A percentile compares a stretch with the other conserved stretches of the same genome.
Evolutionary conservation across 1,140 invertebrate species (phyloP).

Genomic region (silkworm (Bombyx mori)): DNA sequence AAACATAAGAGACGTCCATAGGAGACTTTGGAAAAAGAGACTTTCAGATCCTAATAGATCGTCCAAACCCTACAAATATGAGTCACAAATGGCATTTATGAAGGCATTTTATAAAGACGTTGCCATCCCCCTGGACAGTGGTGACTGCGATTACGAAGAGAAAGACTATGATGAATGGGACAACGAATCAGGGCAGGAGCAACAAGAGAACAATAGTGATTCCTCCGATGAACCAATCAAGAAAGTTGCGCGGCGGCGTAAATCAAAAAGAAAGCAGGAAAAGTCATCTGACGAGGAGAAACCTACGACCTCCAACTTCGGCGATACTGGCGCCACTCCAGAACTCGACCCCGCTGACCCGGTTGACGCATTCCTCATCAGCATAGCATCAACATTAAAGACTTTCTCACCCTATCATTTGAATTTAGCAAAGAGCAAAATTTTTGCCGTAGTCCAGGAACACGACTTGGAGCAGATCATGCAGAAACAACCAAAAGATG

Average conservation of each 20-base stretch:
- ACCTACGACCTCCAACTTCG: slow-evolving; percentile 20
- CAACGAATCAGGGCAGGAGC: not conserved
- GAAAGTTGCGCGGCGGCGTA: slow-evolving; percentile 27
- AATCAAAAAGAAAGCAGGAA: slow-evolving; percentile 37
- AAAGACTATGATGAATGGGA: slow-evolving; percentile 23
- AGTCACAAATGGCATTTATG: slow-evolving; percentile 48
- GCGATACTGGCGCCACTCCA: slow-evolving; percentile 16
- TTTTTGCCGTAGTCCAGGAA: slow-evolving; percentile 58
- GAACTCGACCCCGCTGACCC: slow-evolving; percentile 50
- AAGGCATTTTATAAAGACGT: slow-evolving; percentile 48
- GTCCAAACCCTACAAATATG: slow-evolving; percentile 47
- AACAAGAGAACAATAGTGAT: slow-evolving; percentile 15
- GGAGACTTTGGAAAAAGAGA: slow-evolving; percentile 44
- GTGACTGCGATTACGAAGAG: slow-evolving; percentile 33
- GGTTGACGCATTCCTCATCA: slow-evolving; percentile 55
- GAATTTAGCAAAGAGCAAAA: slow-evolving; percentile 59
- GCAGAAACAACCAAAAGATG: slow-evolving; percentile 30
- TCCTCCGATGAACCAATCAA: slow-evolving; percentile 26
- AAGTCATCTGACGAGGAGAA: slow-evolving; percentile 27
- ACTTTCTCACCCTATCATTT: slow-evolving; percentile 59
- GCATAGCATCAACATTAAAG: slow-evolving; percentile 54
- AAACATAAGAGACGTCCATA: slow-evolving; percentile 60
- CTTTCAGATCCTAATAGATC: slow-evolving; percentile 19
- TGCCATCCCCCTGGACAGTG: slow-evolving; percentile 19
- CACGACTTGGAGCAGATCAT: slow-evolving; percentile 62